phyloP scores from a whole-genome alignment of 2,113 vertebrate species.

The Alligator mississippiensis region DNA sequence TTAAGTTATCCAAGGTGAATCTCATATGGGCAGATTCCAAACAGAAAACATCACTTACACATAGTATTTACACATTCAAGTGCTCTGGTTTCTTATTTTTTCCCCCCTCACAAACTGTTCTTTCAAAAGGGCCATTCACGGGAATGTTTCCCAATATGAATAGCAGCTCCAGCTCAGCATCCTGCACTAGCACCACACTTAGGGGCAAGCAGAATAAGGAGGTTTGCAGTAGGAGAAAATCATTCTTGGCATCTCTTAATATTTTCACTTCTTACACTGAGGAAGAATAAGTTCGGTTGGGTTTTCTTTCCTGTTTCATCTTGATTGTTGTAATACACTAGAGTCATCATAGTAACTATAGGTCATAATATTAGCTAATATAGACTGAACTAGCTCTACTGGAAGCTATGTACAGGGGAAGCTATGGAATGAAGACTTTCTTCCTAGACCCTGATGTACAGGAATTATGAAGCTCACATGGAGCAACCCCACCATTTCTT shows the following conservation, averaged over 20 bases:
- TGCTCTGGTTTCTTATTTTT: conserved; percentile 36
- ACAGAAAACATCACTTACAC: conserved; percentile 46
- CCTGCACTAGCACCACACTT: conserved; percentile 11
- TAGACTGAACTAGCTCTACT: rapidly evolving
- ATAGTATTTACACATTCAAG: conserved; percentile 59
- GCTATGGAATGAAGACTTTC: background rate
- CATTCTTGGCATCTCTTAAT: conserved; percentile 6
- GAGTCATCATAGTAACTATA: background rate
- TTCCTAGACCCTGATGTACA: background rate
- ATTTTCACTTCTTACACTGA: conserved; percentile 39
- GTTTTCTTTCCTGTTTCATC: conserved; percentile 4
- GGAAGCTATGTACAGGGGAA: background rate
- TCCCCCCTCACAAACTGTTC: conserved; percentile 31
- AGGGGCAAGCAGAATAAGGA: background rate
- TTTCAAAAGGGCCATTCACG: conserved; percentile 71
- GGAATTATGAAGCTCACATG: background rate
- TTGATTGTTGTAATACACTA: background rate
- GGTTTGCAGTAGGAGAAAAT: conserved; percentile 34
- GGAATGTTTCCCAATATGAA: rapidly evolving
- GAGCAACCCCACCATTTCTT: background rate
- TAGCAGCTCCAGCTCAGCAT: background rate
- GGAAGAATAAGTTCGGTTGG: background rate
- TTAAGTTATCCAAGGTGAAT: conserved; percentile 56
- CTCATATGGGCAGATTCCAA: conserved; percentile 20
- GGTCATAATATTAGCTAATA: background rate